Conservation (phyloP, 2,113 vertebrate species). For the Petaurus breviceps region DNA sequence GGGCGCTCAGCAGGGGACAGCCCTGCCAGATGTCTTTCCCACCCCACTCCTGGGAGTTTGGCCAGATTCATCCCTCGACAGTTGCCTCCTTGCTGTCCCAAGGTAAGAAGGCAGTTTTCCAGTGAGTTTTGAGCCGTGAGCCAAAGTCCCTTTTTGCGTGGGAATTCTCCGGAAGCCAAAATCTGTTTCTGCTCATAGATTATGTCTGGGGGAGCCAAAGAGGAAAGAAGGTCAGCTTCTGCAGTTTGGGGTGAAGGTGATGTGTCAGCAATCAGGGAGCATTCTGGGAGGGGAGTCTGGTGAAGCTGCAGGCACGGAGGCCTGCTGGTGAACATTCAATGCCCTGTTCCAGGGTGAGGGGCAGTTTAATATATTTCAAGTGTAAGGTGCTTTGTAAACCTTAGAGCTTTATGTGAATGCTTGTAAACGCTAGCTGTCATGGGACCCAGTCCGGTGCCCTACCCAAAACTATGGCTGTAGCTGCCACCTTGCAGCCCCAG, state of each 20-base stretch:
- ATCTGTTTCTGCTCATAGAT: not conserved
- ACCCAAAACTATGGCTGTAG: not conserved
- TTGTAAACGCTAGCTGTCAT: no score
- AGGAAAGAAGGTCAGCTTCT: not conserved
- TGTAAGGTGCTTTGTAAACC: no score
- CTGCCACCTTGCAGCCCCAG: not conserved
- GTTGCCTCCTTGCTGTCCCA: not conserved
- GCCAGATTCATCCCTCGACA: not conserved
- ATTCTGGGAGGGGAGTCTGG: not conserved
- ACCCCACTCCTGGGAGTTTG: not conserved
- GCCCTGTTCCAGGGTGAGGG: no score
- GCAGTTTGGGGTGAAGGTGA: not conserved
- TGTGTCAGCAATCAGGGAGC: not conserved
- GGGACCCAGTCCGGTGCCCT: no score
- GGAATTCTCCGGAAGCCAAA: not conserved
- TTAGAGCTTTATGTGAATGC: rapidly evolving
- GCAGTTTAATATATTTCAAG: no score
- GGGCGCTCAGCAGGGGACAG: not conserved
- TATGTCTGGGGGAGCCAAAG: not conserved
- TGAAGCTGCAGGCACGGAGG: not conserved
- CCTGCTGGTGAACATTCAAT: no score
- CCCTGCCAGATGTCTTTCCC: not conserved
- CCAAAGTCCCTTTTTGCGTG: no score
- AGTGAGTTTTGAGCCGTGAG: not conserved
- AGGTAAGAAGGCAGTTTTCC: not conserved